Base-by-base conservation (phyloP, 2,888 invertebrate genomes). In the Acleris holmiana region DNA sequence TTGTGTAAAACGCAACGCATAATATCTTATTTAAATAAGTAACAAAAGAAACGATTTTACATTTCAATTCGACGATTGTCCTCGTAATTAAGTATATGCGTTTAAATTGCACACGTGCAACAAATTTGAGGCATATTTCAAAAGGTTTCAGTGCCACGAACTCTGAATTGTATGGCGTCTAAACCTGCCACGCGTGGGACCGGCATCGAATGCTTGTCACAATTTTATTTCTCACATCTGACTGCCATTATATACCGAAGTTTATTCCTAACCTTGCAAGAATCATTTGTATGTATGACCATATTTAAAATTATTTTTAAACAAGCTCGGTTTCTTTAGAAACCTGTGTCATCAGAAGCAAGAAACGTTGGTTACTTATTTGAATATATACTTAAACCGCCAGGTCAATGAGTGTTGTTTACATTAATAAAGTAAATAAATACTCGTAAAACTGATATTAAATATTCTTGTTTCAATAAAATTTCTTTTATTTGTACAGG, bases 181-280 rank as follows among this genome's bases (percentile, higher is more conserved):
- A 35, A 35, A 35, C 13, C 3, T 4, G 35, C 35, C 35, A 35
- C 13, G 13, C 13, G 35, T 13, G 13, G 13, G 13, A 4, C 29
- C 29, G 35, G 35, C 13, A 13, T 35, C 35, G 35, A 35, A 35
- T 13, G 35, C 23, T 4, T 13, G 4, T 41, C 41, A 7, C 17
- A 46, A 40, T 53, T 58, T 63, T 58, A 64, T 59, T 64, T 64
- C 63, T 23, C 58, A 64, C 64, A 64, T 58, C 64, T 58, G 53
- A 54, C 47, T 53, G 58, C 58, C 58, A 58, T 65, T 60, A 65
- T 55, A 44, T 18, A 48, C 60, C 25, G 23, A 49, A 60, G 60
- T 55, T 58, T 60, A 65, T 65, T 65, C 54, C 65, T 54, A 61
- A 61, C 61, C 61, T 54, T 54, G 61, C 48, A 48, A 6, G 17